These are phyloP conservation scores for Xestia c-nigrum DNA, from an alignment of 2,888 invertebrate genomes.

Conservation along the genomic window DNA sequence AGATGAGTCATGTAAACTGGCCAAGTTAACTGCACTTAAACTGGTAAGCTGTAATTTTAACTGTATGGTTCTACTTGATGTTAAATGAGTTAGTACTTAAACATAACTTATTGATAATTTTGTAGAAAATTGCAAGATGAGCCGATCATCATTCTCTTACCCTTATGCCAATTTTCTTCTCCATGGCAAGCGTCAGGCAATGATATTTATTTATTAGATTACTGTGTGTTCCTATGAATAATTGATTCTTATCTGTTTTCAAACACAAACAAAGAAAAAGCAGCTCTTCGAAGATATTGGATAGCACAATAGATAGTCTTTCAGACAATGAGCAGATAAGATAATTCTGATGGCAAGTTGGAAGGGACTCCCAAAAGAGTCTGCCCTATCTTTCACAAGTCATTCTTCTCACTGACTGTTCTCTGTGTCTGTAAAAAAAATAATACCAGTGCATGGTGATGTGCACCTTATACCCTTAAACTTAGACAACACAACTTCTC, in stretches of 20 bases:
- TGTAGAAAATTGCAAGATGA: neutral
- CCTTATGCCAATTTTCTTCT: too few species aligned
- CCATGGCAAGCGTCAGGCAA: too few species aligned
- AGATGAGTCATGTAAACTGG: conserved; percentile 60
- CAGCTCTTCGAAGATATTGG: neutral
- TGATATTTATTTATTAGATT: too few species aligned
- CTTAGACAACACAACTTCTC: neutral
- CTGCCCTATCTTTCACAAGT: too few species aligned
- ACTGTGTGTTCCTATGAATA: neutral
- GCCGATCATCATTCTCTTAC: neutral
- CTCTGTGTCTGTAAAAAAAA: too few species aligned
- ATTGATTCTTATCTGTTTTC: neutral
- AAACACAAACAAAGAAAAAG: neutral
- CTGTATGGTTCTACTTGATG: conserved; percentile 31
- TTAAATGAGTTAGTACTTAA: conserved; percentile 1
- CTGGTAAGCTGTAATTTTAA: conserved; percentile 44
- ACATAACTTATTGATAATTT: conserved; percentile 6
- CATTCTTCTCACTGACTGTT: too few species aligned
- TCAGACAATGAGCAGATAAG: too few species aligned
- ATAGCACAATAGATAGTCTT: neutral
- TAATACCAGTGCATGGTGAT: neutral
- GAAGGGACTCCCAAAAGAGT: too few species aligned
- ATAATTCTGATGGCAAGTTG: too few species aligned
- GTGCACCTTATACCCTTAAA: neutral
- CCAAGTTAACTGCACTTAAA: conserved; percentile 50